phyloP scores from a whole-genome alignment of 2,113 vertebrate species.

The Peucedramus taeniatus region DNA sequence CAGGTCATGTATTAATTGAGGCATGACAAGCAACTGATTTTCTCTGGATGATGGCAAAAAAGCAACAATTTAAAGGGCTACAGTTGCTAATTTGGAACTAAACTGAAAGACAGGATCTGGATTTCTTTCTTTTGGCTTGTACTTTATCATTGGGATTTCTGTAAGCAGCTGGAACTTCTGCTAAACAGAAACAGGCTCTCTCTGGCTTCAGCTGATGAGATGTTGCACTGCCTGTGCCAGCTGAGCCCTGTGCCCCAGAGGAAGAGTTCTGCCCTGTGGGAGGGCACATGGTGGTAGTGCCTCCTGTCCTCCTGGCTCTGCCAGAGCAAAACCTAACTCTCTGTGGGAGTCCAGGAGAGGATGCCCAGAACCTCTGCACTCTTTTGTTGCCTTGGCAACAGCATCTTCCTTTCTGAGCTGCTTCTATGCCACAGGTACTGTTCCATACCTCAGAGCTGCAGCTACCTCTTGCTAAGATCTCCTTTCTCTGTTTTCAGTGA shows the following conservation, averaged over 20 bases:
- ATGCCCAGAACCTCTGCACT: not conserved
- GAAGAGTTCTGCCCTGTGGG: not conserved
- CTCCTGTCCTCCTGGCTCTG: not conserved
- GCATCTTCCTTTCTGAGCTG: not conserved
- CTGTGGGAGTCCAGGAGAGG: not conserved
- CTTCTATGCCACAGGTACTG: not conserved
- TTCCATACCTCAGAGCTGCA: not conserved
- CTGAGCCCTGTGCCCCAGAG: not conserved
- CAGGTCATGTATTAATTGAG: not conserved
- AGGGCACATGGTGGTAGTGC: not conserved
- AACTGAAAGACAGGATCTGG: not conserved
- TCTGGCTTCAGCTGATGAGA: not conserved
- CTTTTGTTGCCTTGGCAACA: not conserved
- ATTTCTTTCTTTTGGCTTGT: not conserved
- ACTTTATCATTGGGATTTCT: not conserved
- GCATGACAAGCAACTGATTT: not conserved
- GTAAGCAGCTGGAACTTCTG: slow-evolving; percentile 12
- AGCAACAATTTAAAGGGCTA: not conserved
- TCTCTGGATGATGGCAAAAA: not conserved
- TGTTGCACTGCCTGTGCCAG: not conserved
- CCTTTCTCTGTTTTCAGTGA: not conserved
- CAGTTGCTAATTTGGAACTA: not conserved
- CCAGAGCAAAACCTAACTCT: not conserved
- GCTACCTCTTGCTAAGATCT: not conserved
- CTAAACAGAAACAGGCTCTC: not conserved